Conservation (phyloP, 2,797 vertebrate genomes). For the Sebastes cheni region DNA sequence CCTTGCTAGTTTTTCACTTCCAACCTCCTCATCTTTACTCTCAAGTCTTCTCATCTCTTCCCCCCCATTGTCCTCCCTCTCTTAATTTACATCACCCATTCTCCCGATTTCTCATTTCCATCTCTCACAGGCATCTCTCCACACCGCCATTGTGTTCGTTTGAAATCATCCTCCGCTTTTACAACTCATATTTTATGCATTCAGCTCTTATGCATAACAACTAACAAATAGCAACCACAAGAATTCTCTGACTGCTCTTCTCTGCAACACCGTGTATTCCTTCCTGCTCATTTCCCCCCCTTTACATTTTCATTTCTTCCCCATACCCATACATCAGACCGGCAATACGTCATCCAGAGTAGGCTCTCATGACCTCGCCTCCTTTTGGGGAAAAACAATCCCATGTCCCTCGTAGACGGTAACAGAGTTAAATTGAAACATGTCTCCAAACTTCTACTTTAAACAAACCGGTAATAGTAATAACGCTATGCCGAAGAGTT, state of each 20-base stretch:
- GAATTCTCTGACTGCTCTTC: slow-evolving; percentile 28
- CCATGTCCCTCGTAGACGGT: too few relatives aligned
- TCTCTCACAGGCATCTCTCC: neutral
- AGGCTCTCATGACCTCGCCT: too few relatives aligned
- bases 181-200: slow-evolving; percentile 66
- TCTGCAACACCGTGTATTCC: neutral
- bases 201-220: slow-evolving; percentile 36
- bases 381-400: neutral
- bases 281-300: neutral
- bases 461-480: too few relatives aligned
- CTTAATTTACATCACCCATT: slow-evolving; percentile 5
- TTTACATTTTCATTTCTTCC: slow-evolving; percentile 14
- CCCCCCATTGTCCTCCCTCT: neutral
- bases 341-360: too few relatives aligned
- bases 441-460: too few relatives aligned
- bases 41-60: neutral
- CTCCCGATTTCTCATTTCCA: neutral
- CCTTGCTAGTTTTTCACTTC: neutral
- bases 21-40: neutral
- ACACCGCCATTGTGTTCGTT: neutral
- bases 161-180: slow-evolving; percentile 47
- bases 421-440: too few relatives aligned
- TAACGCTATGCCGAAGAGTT: too few relatives aligned
- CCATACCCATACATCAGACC: neutral
- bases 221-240: slow-evolving; percentile 37